These are phyloP conservation scores for Karalla daura DNA, from an alignment of 2,797 vertebrate genomes.

Conservation along the genomic window DNA sequence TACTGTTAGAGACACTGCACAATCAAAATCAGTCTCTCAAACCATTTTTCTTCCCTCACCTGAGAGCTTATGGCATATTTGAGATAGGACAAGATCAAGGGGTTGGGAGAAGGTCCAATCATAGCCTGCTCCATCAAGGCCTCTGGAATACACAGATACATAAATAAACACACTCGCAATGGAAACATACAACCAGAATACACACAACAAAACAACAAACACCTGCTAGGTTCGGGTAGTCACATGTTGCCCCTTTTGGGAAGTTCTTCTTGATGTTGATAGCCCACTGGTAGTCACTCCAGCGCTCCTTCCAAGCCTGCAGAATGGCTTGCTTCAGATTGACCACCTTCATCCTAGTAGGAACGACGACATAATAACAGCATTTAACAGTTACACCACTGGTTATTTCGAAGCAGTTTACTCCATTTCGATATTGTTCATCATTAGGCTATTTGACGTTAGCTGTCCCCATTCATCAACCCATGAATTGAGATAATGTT, in stretches of 20 bases:
- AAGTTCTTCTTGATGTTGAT: constrained; percentile 98
- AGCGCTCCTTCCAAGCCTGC: constrained; percentile 98
- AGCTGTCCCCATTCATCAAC: constrained; percentile 37
- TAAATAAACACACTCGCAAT: too few species aligned
- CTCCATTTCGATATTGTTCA: background rate
- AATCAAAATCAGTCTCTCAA: background rate
- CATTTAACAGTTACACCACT: background rate
- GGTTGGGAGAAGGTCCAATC: constrained; percentile 97
- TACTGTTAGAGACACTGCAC: background rate
- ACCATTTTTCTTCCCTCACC: constrained; percentile 77
- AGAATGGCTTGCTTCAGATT: constrained; percentile 97
- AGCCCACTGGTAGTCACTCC: constrained; percentile 99
- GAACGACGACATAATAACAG: constrained; percentile 10
- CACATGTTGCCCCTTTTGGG: constrained; percentile 96
- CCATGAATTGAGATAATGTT: background rate
- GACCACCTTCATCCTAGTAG: constrained; percentile 91
- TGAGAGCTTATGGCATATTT: constrained; percentile 98
- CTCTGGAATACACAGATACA: constrained; percentile 81
- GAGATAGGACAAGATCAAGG: constrained; percentile 96
- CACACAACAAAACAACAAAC: too few species aligned
- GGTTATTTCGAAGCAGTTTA: background rate
- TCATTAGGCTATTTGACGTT: constrained; percentile 18
- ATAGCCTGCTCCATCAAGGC: constrained; percentile 97
- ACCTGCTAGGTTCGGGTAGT: constrained; percentile 96
- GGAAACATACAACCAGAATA: background rate